Percentiles rank a stretch among this genome's conserved stretches.
Conservation (phyloP, 1,140 invertebrate genomes). For the Aricia agestis region DNA sequence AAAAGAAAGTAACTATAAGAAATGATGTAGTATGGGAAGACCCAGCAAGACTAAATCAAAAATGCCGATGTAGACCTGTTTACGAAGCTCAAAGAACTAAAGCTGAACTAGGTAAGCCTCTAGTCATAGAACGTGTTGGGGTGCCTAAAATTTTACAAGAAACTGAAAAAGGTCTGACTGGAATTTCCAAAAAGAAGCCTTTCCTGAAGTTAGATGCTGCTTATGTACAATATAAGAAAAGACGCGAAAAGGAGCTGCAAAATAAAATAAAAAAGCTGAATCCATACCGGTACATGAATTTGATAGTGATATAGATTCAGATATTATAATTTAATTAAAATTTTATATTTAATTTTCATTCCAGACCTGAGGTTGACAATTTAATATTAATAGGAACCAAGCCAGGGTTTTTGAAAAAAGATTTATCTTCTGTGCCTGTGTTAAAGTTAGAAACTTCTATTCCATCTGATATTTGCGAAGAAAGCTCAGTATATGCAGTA, state of each 20-base stretch:
- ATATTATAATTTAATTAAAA: too few species aligned
- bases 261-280: conserved; percentile 50
- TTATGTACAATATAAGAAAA: conserved; percentile 44
- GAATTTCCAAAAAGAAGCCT: conserved; percentile 32
- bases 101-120: conserved; percentile 46
- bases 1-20: conserved; percentile 43
- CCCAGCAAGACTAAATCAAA: conserved; percentile 49
- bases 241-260: conserved; percentile 43
- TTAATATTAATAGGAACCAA: conserved; percentile 52
- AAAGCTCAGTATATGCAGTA: conserved; percentile 41
- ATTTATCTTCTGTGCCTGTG: conserved; percentile 22
- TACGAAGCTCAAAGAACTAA: conserved; percentile 45
- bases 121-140: conserved; percentile 57
- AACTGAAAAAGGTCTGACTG: conserved; percentile 50
- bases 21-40: conserved; percentile 50
- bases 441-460: neutral
- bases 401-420: conserved; percentile 40
- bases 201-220: conserved; percentile 41
- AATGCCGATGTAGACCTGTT: conserved; percentile 48
- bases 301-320: neutral
- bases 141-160: conserved; percentile 59
- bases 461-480: neutral
- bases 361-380: conserved; percentile 46
- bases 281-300: conserved; percentile 46
- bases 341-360: neutral